Base-by-base conservation (phyloP, 2,888 invertebrate genomes). In the Meandrusa payeni region DNA sequence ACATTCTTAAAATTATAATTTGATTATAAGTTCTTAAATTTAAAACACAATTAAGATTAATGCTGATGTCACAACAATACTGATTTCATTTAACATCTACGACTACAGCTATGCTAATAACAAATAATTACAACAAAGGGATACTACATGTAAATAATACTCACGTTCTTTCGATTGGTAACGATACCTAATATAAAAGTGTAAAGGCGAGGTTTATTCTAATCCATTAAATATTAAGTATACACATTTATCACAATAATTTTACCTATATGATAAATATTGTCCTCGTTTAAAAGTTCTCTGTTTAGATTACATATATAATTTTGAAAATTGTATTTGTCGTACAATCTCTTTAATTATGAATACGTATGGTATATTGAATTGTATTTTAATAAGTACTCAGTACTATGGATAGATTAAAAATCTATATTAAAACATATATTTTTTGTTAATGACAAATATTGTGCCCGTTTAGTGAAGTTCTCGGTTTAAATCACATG, bases 21-120 rank as follows among this genome's bases (percentile, higher is more conserved):
- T 6, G 26, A 22, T 37, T 41, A 34, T 11, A 38, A 13, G 2
- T 31, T 31, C 11, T 17, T 34, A 33, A 12, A 11, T 13, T 12
- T 20, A 13, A 42, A 29, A 23, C 36, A 13, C 7, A 19, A 10
- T 23, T 42, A 15, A 17, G 12, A 13, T 32, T 31, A 42, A 42
- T 24, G 36, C 31, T 7, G 31, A 39, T 33, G 15, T 44, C 27
- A 27, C 33, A 39, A 38, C 32, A 48, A 48, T 48, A 48, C 47
- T 41, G 47, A 41, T 44, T 7, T 45, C 38, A 29, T 10, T 33
- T 44, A 33, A 20, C 10, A 32, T 29, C 15, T 47, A 47, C 17
- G 28, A 19, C 33, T 41, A 47, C 22, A 46, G 24, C 28, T 34
- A 41, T 15, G 33, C 9, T 23, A 44, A 44, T 44, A 44, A 44